Base-by-base conservation (phyloP, 2,888 invertebrate species). In the Oscheius myriophilus region DNA sequence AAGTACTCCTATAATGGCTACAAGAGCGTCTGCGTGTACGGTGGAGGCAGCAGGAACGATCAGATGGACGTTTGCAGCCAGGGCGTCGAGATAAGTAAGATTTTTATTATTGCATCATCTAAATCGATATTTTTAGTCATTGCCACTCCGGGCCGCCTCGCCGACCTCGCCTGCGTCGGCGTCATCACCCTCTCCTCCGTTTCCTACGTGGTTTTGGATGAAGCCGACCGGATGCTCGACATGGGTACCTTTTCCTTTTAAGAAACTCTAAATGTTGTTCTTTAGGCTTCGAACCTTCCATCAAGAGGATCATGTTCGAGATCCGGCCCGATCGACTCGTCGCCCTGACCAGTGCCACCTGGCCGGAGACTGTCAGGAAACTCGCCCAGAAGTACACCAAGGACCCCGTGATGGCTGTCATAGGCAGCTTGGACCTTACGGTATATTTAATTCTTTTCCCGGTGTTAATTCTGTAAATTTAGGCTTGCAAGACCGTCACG, bases 291-390 rank as follows among this genome's bases (percentile, higher is more conserved):
- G 89, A 90, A 78, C 89, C 89, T 9, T 89, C 90, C 71, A 90
- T 96, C 75, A 69, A 93, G 46, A 92, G 92, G 86, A 91, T 92
- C 16, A 88, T 94, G 76, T 89, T 92, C 69, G 91, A 92, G 84
- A 91, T 94, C 25, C 90, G 94, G 64, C 93, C 94, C 9, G 94
- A 94, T 86, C 89, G 95, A 64, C 95, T 96, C 87, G 94, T 94
- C n/a, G 91, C 96, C 0, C 95, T 96, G 95, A 96, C 96, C 0
- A 93, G 92, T 86, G 96, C 96, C 16, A 96, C 96, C 0, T 96
- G 96, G 96, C 96, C 96, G 0, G 89, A 90, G 63, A 93, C 92
- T 51, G 95, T 96, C 0, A 90, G 94, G 18, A 90, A 93, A 21
- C 89, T 96, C 51, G 95, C 95, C 0, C 90, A 92, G 74, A 91